phyloP scores from a whole-genome alignment of 2,113 vertebrate species.

The Falco punctatus region DNA sequence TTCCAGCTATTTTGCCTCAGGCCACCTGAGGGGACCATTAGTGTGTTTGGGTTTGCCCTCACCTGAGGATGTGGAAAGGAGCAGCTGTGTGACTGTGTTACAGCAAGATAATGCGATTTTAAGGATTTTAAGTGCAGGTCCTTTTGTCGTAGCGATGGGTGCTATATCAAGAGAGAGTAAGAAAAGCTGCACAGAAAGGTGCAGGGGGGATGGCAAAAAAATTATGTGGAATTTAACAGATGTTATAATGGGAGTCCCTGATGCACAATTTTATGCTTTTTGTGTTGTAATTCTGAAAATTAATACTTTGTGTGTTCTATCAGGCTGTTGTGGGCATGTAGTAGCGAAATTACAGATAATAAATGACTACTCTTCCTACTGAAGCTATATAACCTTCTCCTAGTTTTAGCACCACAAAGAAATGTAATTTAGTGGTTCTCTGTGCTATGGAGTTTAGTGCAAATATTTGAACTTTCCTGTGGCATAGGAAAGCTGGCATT shows the following conservation, averaged over 20 bases:
- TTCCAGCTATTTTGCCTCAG: not conserved
- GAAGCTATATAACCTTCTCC: not conserved
- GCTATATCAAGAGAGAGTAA: not conserved
- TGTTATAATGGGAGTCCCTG: not conserved
- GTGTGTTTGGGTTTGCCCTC: not conserved
- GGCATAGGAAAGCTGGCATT: slow-evolving; percentile 17
- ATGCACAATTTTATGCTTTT: not conserved
- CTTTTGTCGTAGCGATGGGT: not conserved
- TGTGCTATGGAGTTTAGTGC: not conserved
- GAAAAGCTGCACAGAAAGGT: not conserved
- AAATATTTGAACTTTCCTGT: slow-evolving; percentile 17
- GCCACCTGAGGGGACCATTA: too few relatives aligned
- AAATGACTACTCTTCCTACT: not conserved
- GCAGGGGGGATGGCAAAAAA: not conserved
- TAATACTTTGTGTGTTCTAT: not conserved
- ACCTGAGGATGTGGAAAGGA: not conserved
- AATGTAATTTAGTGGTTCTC: not conserved
- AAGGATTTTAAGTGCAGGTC: not conserved
- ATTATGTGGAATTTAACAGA: not conserved
- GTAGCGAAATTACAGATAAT: not conserved
- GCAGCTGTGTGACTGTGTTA: not conserved
- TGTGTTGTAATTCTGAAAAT: not conserved
- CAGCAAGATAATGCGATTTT: not conserved
- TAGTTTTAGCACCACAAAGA: not conserved
- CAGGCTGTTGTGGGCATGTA: not conserved